phyloP scores from a whole-genome alignment of 2,113 vertebrate genomes.

The Rhinichthys klamathensis region DNA sequence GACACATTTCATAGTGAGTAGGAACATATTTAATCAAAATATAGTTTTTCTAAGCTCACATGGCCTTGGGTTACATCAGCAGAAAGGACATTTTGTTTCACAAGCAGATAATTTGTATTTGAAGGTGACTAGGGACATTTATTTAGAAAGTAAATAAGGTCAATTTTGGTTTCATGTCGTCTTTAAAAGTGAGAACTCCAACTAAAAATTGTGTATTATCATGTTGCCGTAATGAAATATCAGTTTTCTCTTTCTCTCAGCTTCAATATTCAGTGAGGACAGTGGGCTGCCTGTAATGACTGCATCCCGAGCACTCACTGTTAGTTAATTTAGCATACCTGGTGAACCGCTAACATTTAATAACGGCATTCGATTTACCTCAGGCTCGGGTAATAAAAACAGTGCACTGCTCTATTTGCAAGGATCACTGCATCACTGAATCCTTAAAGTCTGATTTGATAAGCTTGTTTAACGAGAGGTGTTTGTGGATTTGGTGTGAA shows the following conservation, averaged over 20 bases:
- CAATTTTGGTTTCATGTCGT: neutral
- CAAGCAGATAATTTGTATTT: neutral
- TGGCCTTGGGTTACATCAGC: neutral
- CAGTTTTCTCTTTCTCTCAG: conserved; percentile 29
- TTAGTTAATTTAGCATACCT: conserved; percentile 66
- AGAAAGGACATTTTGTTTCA: neutral
- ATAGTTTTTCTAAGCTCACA: neutral
- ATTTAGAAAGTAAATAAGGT: neutral
- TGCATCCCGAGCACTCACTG: conserved; percentile 52
- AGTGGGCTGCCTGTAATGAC: conserved; percentile 50
- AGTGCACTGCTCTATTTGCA: conserved; percentile 58
- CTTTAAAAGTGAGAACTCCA: neutral
- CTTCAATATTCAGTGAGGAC: conserved; percentile 3
- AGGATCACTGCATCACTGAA: conserved; percentile 55
- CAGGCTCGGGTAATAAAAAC: conserved; percentile 60
- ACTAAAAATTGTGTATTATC: conserved; percentile 6
- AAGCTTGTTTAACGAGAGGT: conserved; percentile 58
- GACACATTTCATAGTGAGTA: too few relatives aligned
- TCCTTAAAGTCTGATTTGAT: conserved; percentile 60
- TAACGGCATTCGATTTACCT: conserved; percentile 60
- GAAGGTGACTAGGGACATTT: neutral
- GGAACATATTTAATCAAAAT: too few relatives aligned
- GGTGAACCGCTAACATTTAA: conserved; percentile 64
- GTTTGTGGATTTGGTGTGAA: conserved; percentile 55
- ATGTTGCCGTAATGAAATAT: conserved; percentile 46